A percentile compares a stretch with the other conserved stretches of the same genome.
phyloP scores from a whole-genome alignment of 2,797 vertebrate genomes.

The Streptopelia turtur region DNA sequence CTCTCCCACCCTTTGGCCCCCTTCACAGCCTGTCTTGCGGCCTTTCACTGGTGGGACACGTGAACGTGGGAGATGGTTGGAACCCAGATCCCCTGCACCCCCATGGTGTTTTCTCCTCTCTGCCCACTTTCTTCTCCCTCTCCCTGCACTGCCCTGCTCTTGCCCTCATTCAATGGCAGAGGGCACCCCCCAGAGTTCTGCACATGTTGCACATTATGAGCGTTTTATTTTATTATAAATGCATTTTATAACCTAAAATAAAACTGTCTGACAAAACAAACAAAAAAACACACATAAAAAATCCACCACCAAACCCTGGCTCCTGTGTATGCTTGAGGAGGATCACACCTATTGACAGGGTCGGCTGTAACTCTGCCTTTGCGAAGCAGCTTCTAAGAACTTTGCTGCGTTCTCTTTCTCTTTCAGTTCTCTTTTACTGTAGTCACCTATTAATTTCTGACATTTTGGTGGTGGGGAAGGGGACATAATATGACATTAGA shows the following conservation, averaged over 20 bases:
- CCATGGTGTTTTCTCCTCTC: neutral
- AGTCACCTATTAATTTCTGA: neutral
- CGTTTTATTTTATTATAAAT: conserved; percentile 28
- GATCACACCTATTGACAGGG: fast-evolving
- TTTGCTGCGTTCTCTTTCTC: conserved; percentile 9
- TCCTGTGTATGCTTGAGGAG: neutral
- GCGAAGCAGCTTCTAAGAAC: conserved; percentile 3
- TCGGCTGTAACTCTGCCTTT: neutral
- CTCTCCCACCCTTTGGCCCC: neutral
- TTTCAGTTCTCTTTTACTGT: conserved; percentile 33
- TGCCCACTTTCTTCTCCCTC: neutral
- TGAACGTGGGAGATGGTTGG: neutral
- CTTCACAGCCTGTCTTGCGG: neutral
- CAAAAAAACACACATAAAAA: no score
- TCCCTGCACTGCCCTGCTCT: neutral
- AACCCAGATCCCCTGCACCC: neutral
- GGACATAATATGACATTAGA: conserved; percentile 23
- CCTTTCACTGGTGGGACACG: neutral
- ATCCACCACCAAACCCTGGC: neutral
- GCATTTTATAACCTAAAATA: conserved; percentile 23
- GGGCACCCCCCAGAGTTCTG: neutral
- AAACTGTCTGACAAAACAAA: neutral
- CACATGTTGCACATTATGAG: neutral
- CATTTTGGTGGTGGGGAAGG: neutral
- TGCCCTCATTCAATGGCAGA: neutral